Percentiles rank a stretch among this genome's conserved stretches.
phyloP scores from a whole-genome alignment of 2,888 invertebrate species.

The Allolobophora icterica region DNA sequence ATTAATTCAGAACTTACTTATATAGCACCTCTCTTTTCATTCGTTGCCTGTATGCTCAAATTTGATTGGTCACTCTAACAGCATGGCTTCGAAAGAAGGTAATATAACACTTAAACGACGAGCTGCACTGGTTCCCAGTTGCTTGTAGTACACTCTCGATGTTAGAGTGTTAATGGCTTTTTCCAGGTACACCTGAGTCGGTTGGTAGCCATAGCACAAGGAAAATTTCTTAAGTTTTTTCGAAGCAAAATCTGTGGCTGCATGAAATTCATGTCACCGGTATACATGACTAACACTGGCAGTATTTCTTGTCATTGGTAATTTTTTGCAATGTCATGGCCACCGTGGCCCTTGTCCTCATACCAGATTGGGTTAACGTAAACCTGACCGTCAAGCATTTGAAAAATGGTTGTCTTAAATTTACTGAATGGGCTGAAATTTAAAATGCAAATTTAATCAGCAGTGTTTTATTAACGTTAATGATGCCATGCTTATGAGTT shows the following conservation, averaged over 20 bases:
- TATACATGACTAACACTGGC: background rate
- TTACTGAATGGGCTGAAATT: background rate
- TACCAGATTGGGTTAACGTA: background rate
- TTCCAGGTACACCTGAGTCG: background rate
- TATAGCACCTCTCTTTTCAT: too few relatives aligned
- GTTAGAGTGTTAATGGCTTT: background rate
- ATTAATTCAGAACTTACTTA: background rate
- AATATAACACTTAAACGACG: too few relatives aligned
- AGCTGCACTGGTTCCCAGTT: too few relatives aligned
- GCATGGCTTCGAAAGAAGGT: background rate
- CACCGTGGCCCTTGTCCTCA: too few relatives aligned
- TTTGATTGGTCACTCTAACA: background rate
- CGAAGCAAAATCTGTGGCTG: background rate
- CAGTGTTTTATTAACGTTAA: background rate
- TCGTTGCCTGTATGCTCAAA: background rate
- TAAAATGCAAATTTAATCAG: background rate
- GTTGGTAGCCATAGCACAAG: background rate
- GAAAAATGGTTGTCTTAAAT: background rate
- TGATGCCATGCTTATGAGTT: background rate
- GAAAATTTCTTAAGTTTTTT: background rate
- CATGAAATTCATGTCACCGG: background rate
- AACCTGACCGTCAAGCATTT: background rate
- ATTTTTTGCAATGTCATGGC: too few relatives aligned
- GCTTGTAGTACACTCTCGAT: too few relatives aligned
- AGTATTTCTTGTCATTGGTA: too few relatives aligned